Evolutionary conservation across 2,113 vertebrate species (phyloP), one percentile per base, ranked within the genome.

Genomic region (Petromus typicus): DNA sequence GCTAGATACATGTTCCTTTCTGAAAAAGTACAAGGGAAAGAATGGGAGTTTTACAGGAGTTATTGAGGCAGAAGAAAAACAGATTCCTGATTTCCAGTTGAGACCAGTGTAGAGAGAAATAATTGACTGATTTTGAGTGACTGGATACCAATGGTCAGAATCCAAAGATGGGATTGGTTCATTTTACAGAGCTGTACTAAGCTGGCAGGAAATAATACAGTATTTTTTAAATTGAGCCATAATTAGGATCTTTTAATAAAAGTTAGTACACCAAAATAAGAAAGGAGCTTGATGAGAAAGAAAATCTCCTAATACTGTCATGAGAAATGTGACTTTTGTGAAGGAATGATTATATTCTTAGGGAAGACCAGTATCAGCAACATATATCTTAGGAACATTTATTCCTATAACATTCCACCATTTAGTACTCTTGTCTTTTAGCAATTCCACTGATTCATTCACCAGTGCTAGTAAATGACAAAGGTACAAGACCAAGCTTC

Each of bases 381-480:
- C 8, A 25, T 30, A 64, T 59, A 89, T 69, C 17, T 17, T 43
- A 59, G 32, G 75, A 91, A 40, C 16, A 45, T 93, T 92, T 66
- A 67, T 48, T 92, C 71, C 90, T 90, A 16, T 2, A 91, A 34
- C 12, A 75, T 45, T 45, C 40, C 45, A 1, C 1, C 30, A 43
- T 66, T 86, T 91, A 76, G 78, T 75, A 79, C 7, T 51, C 18
- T 64, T 81, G 7, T 78, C 23, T 95, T 90, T 90, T 56, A 93
- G 86, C 82, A 88, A 73, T 61, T 17, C 48, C 20, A 48, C 1
- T 89, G 83, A 93, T 75, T 95, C 64, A 85, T 78, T 85, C 71
- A 25, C 40, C 25, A 18, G 32, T 89, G 32, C 17, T 30, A 82
- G 89, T 83, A 93, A 89, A 40, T 57, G 51, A 34, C 56, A 63